Evolutionary conservation across 1,140 invertebrate genomes (phyloP).

Genomic region (Acyrthosiphon pisum): DNA sequence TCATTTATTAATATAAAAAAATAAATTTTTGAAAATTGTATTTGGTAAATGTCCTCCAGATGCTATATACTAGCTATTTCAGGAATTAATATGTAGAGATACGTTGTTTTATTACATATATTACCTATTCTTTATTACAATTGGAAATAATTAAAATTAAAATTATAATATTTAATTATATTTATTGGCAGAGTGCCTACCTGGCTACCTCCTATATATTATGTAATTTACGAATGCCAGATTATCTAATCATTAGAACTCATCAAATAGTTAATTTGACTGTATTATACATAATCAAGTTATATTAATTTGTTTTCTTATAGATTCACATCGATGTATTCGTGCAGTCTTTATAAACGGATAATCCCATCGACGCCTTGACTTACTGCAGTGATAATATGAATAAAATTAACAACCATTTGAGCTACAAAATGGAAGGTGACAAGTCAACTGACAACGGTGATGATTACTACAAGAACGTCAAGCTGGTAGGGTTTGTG

Average conservation of each 20-base stretch:
- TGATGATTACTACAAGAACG: slow-evolving; percentile 52
- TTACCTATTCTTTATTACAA: too few species aligned
- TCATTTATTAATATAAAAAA: too few species aligned
- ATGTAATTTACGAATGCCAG: background rate
- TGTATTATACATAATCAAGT: background rate
- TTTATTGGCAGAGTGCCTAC: background rate
- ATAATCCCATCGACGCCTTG: background rate
- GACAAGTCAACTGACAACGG: slow-evolving; percentile 6
- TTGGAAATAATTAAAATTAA: too few species aligned
- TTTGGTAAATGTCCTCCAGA: too few species aligned
- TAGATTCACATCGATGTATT: background rate
- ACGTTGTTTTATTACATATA: too few species aligned
- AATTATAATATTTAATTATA: too few species aligned
- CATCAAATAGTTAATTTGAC: background rate
- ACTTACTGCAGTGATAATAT: background rate
- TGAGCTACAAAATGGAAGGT: slow-evolving; percentile 53
- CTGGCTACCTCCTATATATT: background rate
- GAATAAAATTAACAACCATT: slow-evolving; percentile 13
- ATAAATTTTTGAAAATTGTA: too few species aligned
- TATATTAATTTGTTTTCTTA: background rate
- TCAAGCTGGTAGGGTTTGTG: slow-evolving; percentile 25
- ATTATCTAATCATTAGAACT: background rate
- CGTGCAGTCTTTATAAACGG: background rate
- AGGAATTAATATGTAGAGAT: too few species aligned
- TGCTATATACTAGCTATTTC: too few species aligned